Evolutionary conservation across 2,888 invertebrate species (phyloP).

Genomic region (Agrochola circellaris): DNA sequence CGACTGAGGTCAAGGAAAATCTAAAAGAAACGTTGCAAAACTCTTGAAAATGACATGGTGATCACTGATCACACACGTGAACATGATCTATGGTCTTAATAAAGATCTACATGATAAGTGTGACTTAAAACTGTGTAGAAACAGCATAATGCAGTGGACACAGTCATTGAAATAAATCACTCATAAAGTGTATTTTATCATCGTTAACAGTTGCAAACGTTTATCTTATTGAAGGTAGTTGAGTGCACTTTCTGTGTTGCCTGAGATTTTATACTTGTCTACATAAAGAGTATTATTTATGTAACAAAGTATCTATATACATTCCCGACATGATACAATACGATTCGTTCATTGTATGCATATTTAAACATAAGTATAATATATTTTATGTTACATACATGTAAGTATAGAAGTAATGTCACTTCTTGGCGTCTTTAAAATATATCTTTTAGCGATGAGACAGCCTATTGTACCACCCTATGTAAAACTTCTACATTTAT

Average conservation of each 20-base stretch:
- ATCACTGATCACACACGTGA: too few species aligned
- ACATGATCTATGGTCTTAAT: not conserved
- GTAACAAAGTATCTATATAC: not conserved
- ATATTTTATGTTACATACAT: too few species aligned
- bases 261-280: constrained; percentile 18
- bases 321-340: too few species aligned
- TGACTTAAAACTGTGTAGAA: not conserved
- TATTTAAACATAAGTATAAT: too few species aligned
- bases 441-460: too few species aligned
- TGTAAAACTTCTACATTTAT: too few species aligned
- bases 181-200: constrained; percentile 45
- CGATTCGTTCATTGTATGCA: too few species aligned
- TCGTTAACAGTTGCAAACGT: constrained; percentile 59
- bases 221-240: constrained; percentile 69
- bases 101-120: constrained; percentile 7
- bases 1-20: not conserved
- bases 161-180: constrained; percentile 53
- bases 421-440: too few species aligned
- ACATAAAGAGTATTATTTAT: not conserved
- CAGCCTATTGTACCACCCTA: too few species aligned
- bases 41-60: not conserved
- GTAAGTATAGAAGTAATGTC: too few species aligned
- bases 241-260: constrained; percentile 53
- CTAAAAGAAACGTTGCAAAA: not conserved
- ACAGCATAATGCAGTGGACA: constrained; percentile 21